Base-by-base conservation (phyloP, 2,797 vertebrate genomes). In the Oryzias dopingdopingensis region DNA sequence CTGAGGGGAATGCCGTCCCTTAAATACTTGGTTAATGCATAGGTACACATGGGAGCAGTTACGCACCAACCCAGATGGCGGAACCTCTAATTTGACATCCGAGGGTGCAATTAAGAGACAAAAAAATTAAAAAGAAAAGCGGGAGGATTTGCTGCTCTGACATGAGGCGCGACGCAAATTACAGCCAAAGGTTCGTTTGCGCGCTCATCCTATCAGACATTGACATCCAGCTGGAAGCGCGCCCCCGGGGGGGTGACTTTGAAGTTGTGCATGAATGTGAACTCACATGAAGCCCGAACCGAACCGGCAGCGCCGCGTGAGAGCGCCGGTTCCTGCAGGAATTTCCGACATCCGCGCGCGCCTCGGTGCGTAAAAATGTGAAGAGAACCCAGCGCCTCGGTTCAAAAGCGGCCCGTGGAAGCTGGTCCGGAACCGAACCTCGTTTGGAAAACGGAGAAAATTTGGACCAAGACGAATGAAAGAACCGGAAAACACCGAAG, bases 41-140 rank as follows among this genome's bases (percentile, higher is more conserved):
- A 94, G 93, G 93, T 95, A 94, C 94, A 96, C 93, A 96, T 94
- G 93, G 94, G 92, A 94, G 90, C 89, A 93, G 89, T 96, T 96
- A 94, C 87, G 91, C 90, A 92, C 92, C 90, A 56, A 91, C 92
- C 92, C 95, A 95, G 94, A 96, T 95, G 94, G 92, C 83, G 87
- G 90, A 94, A 92, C 90, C 94, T 95, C 93, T 96, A 92, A 96
- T 97, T 96, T 95, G 88, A 94, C 80, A 93, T 90, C 86, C 92
- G 91, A 93, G 92, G 91, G 90, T 96, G 91, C 95, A 95, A 96
- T 97, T 96, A 96, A 94, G 93, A 93, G 93, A 93, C 91, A 94
- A 92, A 95, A 95, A 94, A 95, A 94, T 93, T 92, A 92, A 95
- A 95, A 94, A 94, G 93, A 87, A 94, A 94, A 88, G 91, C 92